A percentile compares a stretch with the other conserved stretches of the same genome.
These are phyloP conservation scores for Reticulitermes lucifugus DNA, from an alignment of 2,888 invertebrate genomes.

Conservation along the genomic window DNA sequence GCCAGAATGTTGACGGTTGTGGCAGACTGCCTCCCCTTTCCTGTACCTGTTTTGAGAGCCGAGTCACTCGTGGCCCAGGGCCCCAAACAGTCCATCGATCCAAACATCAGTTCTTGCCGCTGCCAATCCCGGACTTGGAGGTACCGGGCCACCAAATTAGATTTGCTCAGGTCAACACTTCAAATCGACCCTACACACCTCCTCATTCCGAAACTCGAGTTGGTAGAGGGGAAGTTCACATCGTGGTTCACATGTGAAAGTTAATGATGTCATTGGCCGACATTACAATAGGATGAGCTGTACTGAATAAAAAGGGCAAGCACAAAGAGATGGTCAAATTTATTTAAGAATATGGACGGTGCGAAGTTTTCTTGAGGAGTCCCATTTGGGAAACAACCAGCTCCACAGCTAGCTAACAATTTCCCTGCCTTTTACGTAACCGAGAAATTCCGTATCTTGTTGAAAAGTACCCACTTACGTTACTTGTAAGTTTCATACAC, in stretches of 20 bases:
- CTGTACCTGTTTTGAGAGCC: background rate
- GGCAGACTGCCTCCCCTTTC: background rate
- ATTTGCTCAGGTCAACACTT: slow-evolving; percentile 42
- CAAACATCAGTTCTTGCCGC: background rate
- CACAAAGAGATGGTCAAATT: no score
- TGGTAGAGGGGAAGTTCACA: background rate
- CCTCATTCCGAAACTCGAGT: background rate
- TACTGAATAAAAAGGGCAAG: background rate
- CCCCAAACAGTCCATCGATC: slow-evolving; percentile 22
- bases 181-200: background rate
- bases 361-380: no score
- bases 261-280: background rate
- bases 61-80: background rate
- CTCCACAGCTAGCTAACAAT: no score
- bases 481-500: no score
- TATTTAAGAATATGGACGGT: no score
- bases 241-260: background rate
- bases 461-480: no score
- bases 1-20: background rate
- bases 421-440: no score
- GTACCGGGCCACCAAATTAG: slow-evolving; percentile 34
- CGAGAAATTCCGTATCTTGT: no score
- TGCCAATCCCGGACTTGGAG: slow-evolving; percentile 5
- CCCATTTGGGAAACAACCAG: no score
- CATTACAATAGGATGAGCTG: background rate